A percentile compares a stretch with the other conserved stretches of the same genome.
phyloP scores from a whole-genome alignment of 2,888 invertebrate genomes.

The Onthophagus sagittarius region DNA sequence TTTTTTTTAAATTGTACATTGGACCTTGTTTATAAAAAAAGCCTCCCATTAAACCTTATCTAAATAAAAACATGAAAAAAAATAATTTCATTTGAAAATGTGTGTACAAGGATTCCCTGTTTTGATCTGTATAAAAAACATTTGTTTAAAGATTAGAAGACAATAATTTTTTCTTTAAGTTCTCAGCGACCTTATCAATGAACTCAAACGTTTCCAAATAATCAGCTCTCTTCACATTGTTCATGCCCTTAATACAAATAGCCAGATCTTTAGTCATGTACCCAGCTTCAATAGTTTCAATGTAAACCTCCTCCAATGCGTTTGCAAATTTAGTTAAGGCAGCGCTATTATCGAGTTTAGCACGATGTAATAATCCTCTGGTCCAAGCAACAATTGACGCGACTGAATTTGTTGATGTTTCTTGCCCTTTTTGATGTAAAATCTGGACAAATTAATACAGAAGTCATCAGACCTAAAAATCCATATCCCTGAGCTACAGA shows the following conservation, averaged over 20 bases:
- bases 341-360: conserved; percentile 84
- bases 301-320: conserved; percentile 83
- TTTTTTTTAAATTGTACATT: too few relatives aligned
- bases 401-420: conserved; percentile 98
- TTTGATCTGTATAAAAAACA: too few relatives aligned
- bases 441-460: conserved; percentile 94
- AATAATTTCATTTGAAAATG: too few relatives aligned
- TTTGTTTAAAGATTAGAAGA: conserved; percentile 12
- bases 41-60: too few relatives aligned
- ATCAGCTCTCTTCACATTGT: conserved; percentile 70
- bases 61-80: too few relatives aligned
- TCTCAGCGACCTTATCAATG: conserved; percentile 90
- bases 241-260: conserved; percentile 94
- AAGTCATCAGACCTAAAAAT: conserved; percentile 97
- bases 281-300: conserved; percentile 93
- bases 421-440: conserved; percentile 88
- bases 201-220: conserved; percentile 98
- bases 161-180: conserved; percentile 68
- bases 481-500: conserved; percentile 97
- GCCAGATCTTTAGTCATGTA: conserved; percentile 98
- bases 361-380: conserved; percentile 86
- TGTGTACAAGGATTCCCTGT: too few relatives aligned
- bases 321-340: conserved; percentile 76
- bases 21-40: too few relatives aligned
- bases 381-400: conserved; percentile 99